Conservation (phyloP, 2,113 vertebrate genomes). For the Siniperca chuatsi region DNA sequence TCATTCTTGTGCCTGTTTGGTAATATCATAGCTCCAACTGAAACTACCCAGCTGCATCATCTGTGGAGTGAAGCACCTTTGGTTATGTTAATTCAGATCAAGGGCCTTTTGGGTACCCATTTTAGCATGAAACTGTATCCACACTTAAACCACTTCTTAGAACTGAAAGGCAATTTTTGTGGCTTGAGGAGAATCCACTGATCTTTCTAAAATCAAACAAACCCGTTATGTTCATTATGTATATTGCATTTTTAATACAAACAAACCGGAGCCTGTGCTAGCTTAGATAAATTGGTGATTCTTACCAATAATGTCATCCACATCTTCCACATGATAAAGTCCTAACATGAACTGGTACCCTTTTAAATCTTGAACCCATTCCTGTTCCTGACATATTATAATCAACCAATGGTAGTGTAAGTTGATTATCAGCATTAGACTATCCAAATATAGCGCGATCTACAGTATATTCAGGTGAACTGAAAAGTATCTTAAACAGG, state of each 20-base stretch:
- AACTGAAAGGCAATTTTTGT: not conserved
- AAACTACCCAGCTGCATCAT: not conserved
- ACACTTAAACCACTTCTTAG: not conserved
- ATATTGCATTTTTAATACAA: not conserved
- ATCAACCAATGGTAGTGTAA: not conserved
- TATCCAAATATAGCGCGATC: not conserved
- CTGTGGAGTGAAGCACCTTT: constrained; percentile 3
- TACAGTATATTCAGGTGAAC: not conserved
- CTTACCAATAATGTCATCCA: no score
- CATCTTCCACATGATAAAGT: not conserved
- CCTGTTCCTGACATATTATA: not conserved
- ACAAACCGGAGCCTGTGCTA: not conserved
- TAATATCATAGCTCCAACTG: constrained; percentile 17
- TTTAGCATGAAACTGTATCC: constrained; percentile 1
- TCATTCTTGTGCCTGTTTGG: not conserved
- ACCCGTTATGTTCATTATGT: not conserved
- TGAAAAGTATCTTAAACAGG: not conserved
- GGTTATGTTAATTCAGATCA: not conserved
- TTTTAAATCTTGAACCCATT: no score
- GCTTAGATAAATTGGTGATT: not conserved
- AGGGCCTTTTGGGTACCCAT: not conserved
- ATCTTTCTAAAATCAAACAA: not conserved
- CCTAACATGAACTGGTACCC: no score
- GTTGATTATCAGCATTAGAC: not conserved
- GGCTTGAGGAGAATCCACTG: not conserved